Percentiles rank a stretch among this genome's conserved stretches.
Evolutionary conservation across 2,888 invertebrate genomes (phyloP).

Genomic region (Sipha maydis): DNA sequence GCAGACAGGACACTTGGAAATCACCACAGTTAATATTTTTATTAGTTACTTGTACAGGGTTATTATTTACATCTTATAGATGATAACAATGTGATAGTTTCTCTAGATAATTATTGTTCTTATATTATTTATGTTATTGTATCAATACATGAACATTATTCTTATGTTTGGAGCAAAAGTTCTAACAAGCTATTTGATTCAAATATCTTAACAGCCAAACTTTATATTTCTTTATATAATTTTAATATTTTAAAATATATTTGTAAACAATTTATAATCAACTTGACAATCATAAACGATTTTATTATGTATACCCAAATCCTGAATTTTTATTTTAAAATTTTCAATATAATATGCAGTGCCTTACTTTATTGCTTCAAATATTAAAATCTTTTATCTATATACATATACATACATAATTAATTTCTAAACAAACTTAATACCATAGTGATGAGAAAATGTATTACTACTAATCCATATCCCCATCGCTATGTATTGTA

Average conservation of each 20-base stretch:
- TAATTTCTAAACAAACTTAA: slow-evolving; percentile 13
- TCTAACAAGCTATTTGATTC: background rate
- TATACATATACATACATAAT: background rate
- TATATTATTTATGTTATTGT: background rate
- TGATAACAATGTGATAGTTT: slow-evolving; percentile 43
- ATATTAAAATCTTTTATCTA: slow-evolving; percentile 14
- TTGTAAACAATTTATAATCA: slow-evolving; percentile 35
- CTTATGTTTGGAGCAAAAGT: slow-evolving; percentile 4
- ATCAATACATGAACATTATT: background rate
- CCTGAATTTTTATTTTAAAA: slow-evolving; percentile 15
- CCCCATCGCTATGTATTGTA: background rate
- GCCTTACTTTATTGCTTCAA: slow-evolving; percentile 55
- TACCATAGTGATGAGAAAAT: slow-evolving; percentile 32
- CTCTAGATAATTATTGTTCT: background rate
- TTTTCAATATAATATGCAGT: slow-evolving; percentile 49
- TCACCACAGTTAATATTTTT: slow-evolving; percentile 4
- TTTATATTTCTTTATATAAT: background rate
- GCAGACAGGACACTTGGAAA: background rate
- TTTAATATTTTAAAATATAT: slow-evolving; percentile 26
- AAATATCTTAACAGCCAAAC: background rate
- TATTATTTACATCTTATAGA: slow-evolving; percentile 13
- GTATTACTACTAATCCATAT: background rate
- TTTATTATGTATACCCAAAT: slow-evolving; percentile 29
- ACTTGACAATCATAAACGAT: slow-evolving; percentile 53
- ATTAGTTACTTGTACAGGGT: slow-evolving; percentile 59